These are phyloP conservation scores for Lichenostomus cassidix DNA, from an alignment of 2,113 vertebrate genomes.

Conservation along the genomic window DNA sequence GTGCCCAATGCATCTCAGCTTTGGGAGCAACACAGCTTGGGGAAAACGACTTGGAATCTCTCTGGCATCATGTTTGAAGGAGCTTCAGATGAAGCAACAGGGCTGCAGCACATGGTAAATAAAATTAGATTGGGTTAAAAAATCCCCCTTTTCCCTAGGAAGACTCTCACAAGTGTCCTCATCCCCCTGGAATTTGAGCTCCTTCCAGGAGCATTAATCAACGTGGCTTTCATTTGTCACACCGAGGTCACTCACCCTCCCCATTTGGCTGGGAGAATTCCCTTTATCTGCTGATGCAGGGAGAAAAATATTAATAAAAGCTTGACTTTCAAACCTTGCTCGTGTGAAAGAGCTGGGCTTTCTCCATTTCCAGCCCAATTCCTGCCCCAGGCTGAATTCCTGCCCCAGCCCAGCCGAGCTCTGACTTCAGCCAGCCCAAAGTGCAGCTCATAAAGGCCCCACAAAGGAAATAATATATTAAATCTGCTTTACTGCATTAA, in stretches of 20 bases:
- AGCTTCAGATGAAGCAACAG: neutral
- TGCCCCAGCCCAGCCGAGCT: accelerated
- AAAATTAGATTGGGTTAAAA: accelerated
- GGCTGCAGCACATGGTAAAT: neutral
- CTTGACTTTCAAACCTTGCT: neutral
- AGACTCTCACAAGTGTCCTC: constrained; percentile 2
- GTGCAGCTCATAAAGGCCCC: neutral
- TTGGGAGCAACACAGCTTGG: neutral
- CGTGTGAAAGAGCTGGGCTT: neutral
- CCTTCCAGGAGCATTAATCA: constrained; percentile 48
- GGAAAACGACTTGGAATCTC: neutral
- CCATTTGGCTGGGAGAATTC: neutral
- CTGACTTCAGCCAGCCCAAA: neutral
- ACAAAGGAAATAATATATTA: neutral
- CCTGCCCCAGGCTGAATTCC: neutral
- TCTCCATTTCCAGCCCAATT: neutral
- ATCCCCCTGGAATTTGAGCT: constrained; percentile 6
- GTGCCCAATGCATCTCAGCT: accelerated
- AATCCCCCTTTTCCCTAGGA: neutral
- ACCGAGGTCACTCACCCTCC: neutral
- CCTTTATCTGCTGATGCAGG: constrained; percentile 18
- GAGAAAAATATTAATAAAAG: neutral
- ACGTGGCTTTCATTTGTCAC: neutral
- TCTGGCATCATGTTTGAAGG: accelerated
- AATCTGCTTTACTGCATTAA: neutral